Base-by-base conservation (phyloP, 2,113 vertebrate species). In the Channa maculata region DNA sequence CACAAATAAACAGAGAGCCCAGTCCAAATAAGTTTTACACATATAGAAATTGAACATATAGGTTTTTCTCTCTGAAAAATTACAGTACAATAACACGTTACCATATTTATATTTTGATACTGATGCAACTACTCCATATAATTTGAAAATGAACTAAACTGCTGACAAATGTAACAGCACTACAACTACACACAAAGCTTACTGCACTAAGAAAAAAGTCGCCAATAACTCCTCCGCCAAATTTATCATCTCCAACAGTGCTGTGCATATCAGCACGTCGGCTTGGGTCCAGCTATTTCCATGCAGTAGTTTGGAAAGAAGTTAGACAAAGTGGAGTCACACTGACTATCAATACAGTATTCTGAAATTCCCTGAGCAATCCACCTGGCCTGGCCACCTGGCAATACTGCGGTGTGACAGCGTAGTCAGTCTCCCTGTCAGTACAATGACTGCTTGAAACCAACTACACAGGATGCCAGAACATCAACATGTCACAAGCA, bases 401-500 rank as follows among this genome's bases (percentile, higher is more conserved):
- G 37, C 0, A 24, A 64, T 78, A 33, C 70, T 70, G 80, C 80
- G 82, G 71, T 64, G 53, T 67, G 82, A 73, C 58, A 41, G 82
- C 67, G 77, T 58, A 39, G 71, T 83, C 77, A 59, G 69, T 64
- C 69, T 83, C 79, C 61, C 67, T 86, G 85, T 85, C 65, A 77
- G 76, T 58, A 57, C 83, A 77, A 71, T 82, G 79, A 79, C 80
- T 73, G 78, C 80, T 75, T 90, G 71, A 85, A 82, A 77, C 75
- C 79, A 77, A 62, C 82, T 76, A 69, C 52, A 76, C 91, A 92
- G 92, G 91, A 93, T 91, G 88, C 82, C 74, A 71, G 86, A 90
- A 90, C 82, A 85, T 93, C 90, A 91, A 92, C 91, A 92, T 92
- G 88, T 91, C 91, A 92, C 70, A 82, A 83, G 82, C 74, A 53